phyloP scores from a whole-genome alignment of 1,140 invertebrate genomes.

The Ditylenchus dipsaci region DNA sequence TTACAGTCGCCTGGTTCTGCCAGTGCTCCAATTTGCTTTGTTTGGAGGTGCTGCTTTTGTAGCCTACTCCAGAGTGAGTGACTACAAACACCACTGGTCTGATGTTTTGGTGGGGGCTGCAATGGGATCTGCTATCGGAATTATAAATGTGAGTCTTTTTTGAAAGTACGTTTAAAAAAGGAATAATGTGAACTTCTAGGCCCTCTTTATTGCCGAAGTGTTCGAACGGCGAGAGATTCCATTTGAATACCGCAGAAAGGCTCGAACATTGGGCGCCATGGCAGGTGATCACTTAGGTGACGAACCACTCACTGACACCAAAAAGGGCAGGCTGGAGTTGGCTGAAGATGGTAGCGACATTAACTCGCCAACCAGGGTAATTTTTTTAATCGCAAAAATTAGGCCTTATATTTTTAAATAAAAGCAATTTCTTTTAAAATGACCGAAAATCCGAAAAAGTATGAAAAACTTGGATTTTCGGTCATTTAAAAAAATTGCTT shows the following conservation, averaged over 20 bases:
- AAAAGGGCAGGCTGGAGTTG: background rate
- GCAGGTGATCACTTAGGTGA: background rate
- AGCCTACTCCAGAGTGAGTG: slow-evolving; percentile 66
- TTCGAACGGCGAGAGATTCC: slow-evolving; percentile 55
- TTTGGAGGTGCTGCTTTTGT: slow-evolving; percentile 54
- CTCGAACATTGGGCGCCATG: background rate
- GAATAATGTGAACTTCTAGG: slow-evolving; percentile 20
- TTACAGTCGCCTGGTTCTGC: slow-evolving; percentile 45
- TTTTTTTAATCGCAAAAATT: background rate
- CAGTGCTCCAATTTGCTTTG: slow-evolving; percentile 52
- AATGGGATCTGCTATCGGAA: slow-evolving; percentile 66
- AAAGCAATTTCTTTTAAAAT: no score
- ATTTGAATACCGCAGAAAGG: background rate
- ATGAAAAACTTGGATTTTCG: no score
- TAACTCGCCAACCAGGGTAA: background rate
- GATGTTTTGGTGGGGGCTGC: slow-evolving; percentile 70
- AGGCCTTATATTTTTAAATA: no score
- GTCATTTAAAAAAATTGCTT: no score
- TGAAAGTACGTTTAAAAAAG: background rate
- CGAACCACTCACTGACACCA: background rate
- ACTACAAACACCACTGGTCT: slow-evolving; percentile 96
- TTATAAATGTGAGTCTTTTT: slow-evolving; percentile 59
- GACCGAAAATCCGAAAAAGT: no score
- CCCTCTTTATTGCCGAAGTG: slow-evolving; percentile 51
- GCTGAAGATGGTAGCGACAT: background rate